Evolutionary conservation across 2,797 vertebrate species (phyloP).

Genomic region (Platyrinchus mystaceus): DNA sequence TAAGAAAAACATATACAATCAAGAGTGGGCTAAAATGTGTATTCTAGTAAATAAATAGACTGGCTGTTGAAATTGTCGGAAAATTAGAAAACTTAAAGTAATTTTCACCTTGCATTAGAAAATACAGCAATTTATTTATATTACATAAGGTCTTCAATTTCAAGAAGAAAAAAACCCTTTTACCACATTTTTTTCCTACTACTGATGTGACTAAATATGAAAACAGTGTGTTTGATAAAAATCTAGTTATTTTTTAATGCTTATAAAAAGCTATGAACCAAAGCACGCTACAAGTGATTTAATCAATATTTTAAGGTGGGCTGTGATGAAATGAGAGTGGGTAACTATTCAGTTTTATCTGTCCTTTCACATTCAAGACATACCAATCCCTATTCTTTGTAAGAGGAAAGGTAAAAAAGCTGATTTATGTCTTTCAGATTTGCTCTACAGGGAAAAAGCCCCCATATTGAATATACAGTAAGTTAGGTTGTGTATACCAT

Average conservation of each 20-base stretch:
- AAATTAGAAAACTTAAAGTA: not conserved
- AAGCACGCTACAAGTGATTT: not conserved
- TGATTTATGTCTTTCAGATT: not conserved
- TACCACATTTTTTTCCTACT: not conserved
- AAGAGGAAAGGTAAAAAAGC: not conserved
- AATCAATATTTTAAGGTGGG: not conserved
- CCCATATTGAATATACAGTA: not conserved
- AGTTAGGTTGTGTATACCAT: not conserved
- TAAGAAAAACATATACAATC: not conserved
- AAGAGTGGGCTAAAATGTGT: not conserved
- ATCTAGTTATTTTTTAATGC: not conserved
- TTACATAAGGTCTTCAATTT: not conserved
- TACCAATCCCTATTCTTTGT: not conserved
- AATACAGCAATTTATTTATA: not conserved
- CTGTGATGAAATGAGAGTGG: not conserved
- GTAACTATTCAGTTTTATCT: not conserved
- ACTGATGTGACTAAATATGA: not conserved
- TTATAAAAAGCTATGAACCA: not conserved
- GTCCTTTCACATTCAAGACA: not conserved
- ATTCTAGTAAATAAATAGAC: not conserved
- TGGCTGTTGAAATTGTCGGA: not conserved
- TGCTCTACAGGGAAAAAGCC: rapidly evolving
- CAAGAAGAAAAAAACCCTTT: not conserved
- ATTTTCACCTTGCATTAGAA: not conserved
- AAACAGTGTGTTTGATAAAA: not conserved